phyloP scores from a whole-genome alignment of 2,797 vertebrate species.

The Sus cebifrons region DNA sequence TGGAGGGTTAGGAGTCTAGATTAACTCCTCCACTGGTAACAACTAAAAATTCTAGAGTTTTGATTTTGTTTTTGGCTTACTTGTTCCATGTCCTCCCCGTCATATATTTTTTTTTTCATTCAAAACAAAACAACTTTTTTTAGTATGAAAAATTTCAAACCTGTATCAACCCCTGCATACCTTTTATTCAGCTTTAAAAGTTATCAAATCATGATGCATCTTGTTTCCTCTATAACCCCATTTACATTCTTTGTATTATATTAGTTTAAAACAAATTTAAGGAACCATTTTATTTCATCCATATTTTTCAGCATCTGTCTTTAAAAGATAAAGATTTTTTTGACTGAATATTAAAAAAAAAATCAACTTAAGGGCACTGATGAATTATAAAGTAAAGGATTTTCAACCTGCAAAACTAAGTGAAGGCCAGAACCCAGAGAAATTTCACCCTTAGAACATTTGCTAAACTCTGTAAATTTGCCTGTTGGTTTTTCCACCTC shows the following conservation, averaged over 20 bases:
- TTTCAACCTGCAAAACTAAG: conserved; percentile 39
- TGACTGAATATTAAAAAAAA: conserved; percentile 32
- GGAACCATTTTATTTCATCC: conserved; percentile 25
- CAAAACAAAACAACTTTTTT: conserved; percentile 37
- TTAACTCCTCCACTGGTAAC: background rate
- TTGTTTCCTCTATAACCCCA: background rate
- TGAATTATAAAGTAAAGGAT: conserved; percentile 20
- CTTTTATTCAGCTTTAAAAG: conserved; percentile 4
- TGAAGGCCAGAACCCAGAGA: conserved; percentile 6
- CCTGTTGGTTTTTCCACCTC: background rate
- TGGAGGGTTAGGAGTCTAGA: background rate
- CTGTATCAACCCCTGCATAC: background rate
- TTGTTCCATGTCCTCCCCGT: background rate
- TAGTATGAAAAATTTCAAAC: conserved; percentile 28
- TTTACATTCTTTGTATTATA: conserved; percentile 47
- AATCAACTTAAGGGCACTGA: background rate
- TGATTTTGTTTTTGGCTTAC: background rate
- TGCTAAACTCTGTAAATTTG: background rate
- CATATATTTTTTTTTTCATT: conserved; percentile 29
- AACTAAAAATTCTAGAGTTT: conserved; percentile 38
- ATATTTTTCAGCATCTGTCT: conserved; percentile 30
- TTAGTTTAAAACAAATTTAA: conserved; percentile 62
- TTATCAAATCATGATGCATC: background rate
- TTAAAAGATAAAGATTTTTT: conserved; percentile 51
- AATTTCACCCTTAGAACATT: conserved; percentile 30